Evolutionary conservation across 1,140 invertebrate species (phyloP), one percentile per base, ranked within the genome.

Genomic region (Calosoma granatense): DNA sequence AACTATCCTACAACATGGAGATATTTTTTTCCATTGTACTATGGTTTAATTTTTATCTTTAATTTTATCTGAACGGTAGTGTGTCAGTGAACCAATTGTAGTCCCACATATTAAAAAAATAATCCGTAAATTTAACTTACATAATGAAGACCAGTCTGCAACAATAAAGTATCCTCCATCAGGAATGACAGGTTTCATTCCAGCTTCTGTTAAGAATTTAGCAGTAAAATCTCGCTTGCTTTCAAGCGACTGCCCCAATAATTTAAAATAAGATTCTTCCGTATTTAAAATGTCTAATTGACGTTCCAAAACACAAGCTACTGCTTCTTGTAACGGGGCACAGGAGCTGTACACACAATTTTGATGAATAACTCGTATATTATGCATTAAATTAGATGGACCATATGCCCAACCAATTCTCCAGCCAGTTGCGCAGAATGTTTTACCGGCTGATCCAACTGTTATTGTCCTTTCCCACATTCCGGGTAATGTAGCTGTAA

Each of bases 391-490:
- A 58, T 81, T 72, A 6, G 79, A 77, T 1, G 91, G 89, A 1
- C 88, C 91, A 70, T 97, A 90, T 1, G 88, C 88, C 94, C 95
- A 98, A 11, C 94, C 94, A 6, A 84, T 81, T 77, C 94, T 94
- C 92, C 91, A 94, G 2, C 96, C 96, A 9, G 96, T 98, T 1
- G 93, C 89, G 60, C 90, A 93, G 72, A 97, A 97, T 0, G 92
- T 94, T 77, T 98, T 98, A 0, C 95, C 95, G 0, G 93, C 94
- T 51, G 92, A 96, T 0, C 95, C 93, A 62, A 98, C 85, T 0
- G 95, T 97, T 26, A 98, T 86, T 0, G 95, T 98, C 51, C 95
- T 79, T 55, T 98, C 92, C 84, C 90, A 98, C 95, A 98, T 98
- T 2, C 78, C 92, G 12, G 94, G 92, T 6, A 97, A 69, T 0